Evolutionary conservation across 2,888 invertebrate species (phyloP).

Genomic region (Hypselothyrea guttata): DNA sequence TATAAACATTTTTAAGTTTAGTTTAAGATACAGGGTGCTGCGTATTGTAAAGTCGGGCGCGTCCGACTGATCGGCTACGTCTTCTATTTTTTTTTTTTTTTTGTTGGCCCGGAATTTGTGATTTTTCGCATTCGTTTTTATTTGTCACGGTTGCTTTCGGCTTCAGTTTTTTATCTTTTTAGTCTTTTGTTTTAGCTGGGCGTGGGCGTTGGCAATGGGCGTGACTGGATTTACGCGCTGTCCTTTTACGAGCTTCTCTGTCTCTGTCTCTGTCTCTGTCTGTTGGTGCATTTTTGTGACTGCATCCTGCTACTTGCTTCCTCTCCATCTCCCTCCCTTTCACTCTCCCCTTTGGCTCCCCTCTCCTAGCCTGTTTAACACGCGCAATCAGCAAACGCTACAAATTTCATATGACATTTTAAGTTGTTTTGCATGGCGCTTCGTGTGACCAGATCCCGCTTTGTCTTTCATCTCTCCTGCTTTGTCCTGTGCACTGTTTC

Average conservation of each 20-base stretch:
- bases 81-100: slow-evolving; percentile 6
- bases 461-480: background rate
- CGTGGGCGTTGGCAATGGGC: slow-evolving; percentile 28
- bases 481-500: background rate
- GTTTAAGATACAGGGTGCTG: too few relatives aligned
- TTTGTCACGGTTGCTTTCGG: slow-evolving; percentile 54
- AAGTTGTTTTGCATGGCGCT: slow-evolving; percentile 71
- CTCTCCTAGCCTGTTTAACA: slow-evolving; percentile 55
- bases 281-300: slow-evolving; percentile 8
- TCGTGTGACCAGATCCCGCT: background rate
- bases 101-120: slow-evolving; percentile 67
- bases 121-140: slow-evolving; percentile 69
- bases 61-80: too few relatives aligned
- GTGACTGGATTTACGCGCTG: slow-evolving; percentile 71
- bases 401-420: slow-evolving; percentile 76
- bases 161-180: slow-evolving; percentile 21
- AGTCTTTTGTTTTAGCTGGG: slow-evolving; percentile 30
- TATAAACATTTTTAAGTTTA: too few relatives aligned
- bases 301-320: background rate
- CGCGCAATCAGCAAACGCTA: slow-evolving; percentile 71
- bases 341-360: background rate
- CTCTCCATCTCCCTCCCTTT: background rate
- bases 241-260: slow-evolving; percentile 24
- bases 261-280: slow-evolving; percentile 10
- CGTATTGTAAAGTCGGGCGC: too few relatives aligned